Conservation (phyloP, 2,888 invertebrate genomes). For the Cantharis nigra region DNA sequence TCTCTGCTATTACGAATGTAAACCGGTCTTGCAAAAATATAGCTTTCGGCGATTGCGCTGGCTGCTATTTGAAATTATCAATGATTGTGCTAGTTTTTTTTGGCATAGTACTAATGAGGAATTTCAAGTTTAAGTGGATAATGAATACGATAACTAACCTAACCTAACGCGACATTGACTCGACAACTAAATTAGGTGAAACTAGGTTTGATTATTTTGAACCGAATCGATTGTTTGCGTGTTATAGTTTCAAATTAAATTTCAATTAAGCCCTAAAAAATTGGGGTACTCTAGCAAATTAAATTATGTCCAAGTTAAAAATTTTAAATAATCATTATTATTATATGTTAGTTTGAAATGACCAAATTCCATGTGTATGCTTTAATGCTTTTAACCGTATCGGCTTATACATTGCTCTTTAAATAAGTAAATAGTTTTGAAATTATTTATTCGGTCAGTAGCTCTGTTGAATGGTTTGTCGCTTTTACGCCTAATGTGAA, state of each 20-base stretch:
- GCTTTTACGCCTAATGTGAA: neutral
- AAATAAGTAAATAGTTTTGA: constrained; percentile 5
- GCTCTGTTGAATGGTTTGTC: constrained; percentile 1
- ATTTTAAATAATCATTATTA: neutral
- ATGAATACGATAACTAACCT: constrained; percentile 31
- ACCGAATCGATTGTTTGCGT: constrained; percentile 1
- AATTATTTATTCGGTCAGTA: constrained; percentile 5
- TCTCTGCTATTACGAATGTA: neutral
- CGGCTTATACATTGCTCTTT: neutral
- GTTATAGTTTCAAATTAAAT: neutral
- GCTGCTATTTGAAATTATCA: constrained; percentile 32
- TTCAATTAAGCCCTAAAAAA: neutral
- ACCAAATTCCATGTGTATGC: neutral
- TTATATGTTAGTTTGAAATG: neutral
- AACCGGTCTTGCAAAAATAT: constrained; percentile 34
- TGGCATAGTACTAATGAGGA: constrained; percentile 31
- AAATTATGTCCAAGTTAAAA: neutral
- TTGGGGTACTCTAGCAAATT: neutral
- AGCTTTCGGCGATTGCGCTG: constrained; percentile 25
- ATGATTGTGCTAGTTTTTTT: constrained; percentile 31
- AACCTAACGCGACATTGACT: constrained; percentile 26
- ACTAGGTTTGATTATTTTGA: constrained; percentile 15
- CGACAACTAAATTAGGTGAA: constrained; percentile 19
- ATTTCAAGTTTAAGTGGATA: constrained; percentile 32
- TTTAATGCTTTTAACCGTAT: neutral